Base-by-base conservation (phyloP, 2,797 vertebrate species). In the Fistularia commersonii region DNA sequence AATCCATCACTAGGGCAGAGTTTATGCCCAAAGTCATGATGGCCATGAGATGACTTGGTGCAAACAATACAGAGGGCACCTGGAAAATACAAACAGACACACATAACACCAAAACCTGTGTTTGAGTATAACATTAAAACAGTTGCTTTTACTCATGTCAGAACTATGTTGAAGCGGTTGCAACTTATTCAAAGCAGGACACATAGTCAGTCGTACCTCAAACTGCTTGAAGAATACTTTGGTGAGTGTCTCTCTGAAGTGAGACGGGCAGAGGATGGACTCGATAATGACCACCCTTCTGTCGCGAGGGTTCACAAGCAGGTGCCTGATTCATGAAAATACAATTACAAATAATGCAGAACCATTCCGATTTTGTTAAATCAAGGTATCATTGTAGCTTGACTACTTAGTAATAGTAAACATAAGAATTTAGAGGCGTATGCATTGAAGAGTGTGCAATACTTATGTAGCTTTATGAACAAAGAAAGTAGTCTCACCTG, bases 181-280 rank as follows among this genome's bases (percentile, higher is more conserved):
- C 11, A 10, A 1, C 3, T 10, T 34, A 13, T n/a, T 15, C 10
- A 5, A 12, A 40, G 13, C 36, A 9, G 40, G 40, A 2, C 11
- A 45, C 11, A 5, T 9, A 11, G 10, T 3, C 32, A 41, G 8
- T 32, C 0, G 0, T 87, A 97, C 97, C 95, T 99, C 97, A 91
- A 98, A 99, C 78, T 98, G 96, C 74, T 95, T 99, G 88, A 99
- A 99, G 66, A 99, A 95, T 75, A 98, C 97, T 57, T 90, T 94
- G 51, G 95, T 93, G 66, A 99, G 93, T 0, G 94, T 98, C 81
- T 98, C 96, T 72, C 97, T 93, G 92, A 98, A 99, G 89, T 97
- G 94, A 3, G 97, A 97, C 7, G 97, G 97, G 58, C 94, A 97
- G 52, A 99, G 88, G 46, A 99, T 91, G 0, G 97, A 99, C 69